Conservation (phyloP, 2,888 invertebrate species). For the Lapara coniferarum region DNA sequence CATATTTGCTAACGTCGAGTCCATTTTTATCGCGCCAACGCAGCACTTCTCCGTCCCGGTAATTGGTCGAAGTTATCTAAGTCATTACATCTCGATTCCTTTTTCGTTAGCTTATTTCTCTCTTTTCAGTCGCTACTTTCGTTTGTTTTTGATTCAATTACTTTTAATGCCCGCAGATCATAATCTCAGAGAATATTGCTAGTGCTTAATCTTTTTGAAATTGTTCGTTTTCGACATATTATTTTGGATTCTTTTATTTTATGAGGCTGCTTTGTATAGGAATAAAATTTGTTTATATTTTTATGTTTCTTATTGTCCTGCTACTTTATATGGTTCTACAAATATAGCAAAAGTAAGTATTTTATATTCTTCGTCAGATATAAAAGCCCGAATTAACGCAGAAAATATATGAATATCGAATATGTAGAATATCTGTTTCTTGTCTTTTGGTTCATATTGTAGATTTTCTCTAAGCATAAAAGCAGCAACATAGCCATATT, state of each 20-base stretch:
- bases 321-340: neutral
- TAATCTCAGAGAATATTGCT: slow-evolving; percentile 54
- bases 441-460: too few species aligned
- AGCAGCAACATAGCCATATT: too few species aligned
- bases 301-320: neutral
- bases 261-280: neutral
- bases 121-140: slow-evolving; percentile 67
- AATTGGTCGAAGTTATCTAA: slow-evolving; percentile 82
- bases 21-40: slow-evolving; percentile 77
- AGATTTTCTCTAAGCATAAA: too few species aligned
- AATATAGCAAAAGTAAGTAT: neutral
- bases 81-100: slow-evolving; percentile 80
- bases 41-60: slow-evolving; percentile 75
- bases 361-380: slow-evolving; percentile 4
- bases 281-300: neutral
- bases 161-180: slow-evolving; percentile 67
- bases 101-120: slow-evolving; percentile 74
- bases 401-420: too few species aligned
- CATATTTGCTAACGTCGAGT: slow-evolving; percentile 70
- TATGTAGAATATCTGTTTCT: too few species aligned
- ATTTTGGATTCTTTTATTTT: slow-evolving; percentile 17
- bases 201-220: slow-evolving; percentile 48
- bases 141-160: slow-evolving; percentile 81
- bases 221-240: slow-evolving; percentile 36
- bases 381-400: neutral